Conservation (phyloP, 2,888 invertebrate genomes). For the Muschampia plurimacula region DNA sequence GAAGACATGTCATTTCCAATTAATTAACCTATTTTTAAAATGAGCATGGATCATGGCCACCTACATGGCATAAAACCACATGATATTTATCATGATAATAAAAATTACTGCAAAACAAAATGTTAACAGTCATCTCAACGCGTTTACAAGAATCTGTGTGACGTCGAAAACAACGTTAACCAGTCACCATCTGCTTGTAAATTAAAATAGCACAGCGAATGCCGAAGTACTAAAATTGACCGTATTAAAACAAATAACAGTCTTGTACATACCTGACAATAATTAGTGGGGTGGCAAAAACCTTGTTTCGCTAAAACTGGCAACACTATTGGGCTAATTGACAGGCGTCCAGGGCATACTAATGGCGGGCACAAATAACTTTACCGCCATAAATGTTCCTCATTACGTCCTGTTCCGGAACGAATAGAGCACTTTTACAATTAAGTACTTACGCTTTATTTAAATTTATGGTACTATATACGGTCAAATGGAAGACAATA, state of each 20-base stretch:
- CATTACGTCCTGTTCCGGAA: constrained; percentile 1
- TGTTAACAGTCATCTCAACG: neutral
- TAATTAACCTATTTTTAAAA: no score
- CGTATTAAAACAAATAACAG: constrained; percentile 37
- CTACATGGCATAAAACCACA: neutral
- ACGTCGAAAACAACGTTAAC: constrained; percentile 2
- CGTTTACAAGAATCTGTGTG: constrained; percentile 16
- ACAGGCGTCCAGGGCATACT: constrained; percentile 72
- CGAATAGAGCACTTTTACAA: constrained; percentile 10
- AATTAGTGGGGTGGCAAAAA: constrained; percentile 35
- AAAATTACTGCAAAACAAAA: constrained; percentile 3
- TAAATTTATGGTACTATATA: neutral
- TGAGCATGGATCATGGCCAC: no score
- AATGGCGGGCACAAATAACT: constrained; percentile 79
- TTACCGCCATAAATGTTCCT: constrained; percentile 59
- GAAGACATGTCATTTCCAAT: no score
- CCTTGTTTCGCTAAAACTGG: constrained; percentile 35
- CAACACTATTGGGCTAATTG: constrained; percentile 66
- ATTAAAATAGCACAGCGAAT: constrained; percentile 25
- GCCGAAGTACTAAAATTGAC: constrained; percentile 25
- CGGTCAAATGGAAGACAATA: neutral
- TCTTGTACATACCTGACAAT: constrained; percentile 23
- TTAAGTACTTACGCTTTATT: neutral
- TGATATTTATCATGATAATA: neutral
- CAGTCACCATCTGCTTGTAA: constrained; percentile 22